Evolutionary conservation across 2,888 invertebrate genomes (phyloP), one percentile per base, ranked within the genome.

Genomic region (Ptychoptera contaminata): DNA sequence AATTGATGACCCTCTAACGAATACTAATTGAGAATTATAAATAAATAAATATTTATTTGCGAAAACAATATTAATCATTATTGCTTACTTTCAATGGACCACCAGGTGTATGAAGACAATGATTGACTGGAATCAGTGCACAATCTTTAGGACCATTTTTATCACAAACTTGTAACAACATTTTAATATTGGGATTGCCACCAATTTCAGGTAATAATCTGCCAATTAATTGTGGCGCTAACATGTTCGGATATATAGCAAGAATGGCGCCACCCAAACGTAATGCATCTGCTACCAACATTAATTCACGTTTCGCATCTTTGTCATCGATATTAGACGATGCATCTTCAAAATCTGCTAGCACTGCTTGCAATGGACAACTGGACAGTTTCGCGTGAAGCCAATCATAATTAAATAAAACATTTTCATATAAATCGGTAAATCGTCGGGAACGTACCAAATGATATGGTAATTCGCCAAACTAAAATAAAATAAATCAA

Each of bases 1-100:
- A 97, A 98, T 59, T 92, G 93, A 64, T 98, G 97, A 1, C 96
- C 97, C 69, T 97, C 97, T 38, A 97, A 67, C 0, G 96, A 96
- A 60, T 93, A 97, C 82, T 88, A 64, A 7, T 67, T 32, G 3
- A 7, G 3, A 7, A n/a, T 9, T 3, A 7, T 11, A 68, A 39
- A n/a, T 45, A 50, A 47, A 46, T n/a, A n/a, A n/a, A n/a, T n/a
- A 2, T 42, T 36, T 48, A 32, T 8, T 32, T 10, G 42, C 6
- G 16, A n/a, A 9, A 16, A 1, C 9, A 2, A 15, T 8, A 30
- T 14, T n/a, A 10, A 37, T 12, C n/a, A n/a, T 7, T 37, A 35
- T 7, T 3, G 8, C 4, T 11, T 32, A 86, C 88, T 72, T 97
- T 96, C 6, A 97, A 67, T 0, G 97, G 97, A 2, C 97, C 97